Evolutionary conservation across 92 coral and sea anemone species (phyloP), one percentile per base, ranked within the genome.

Genomic region (Muricea muricata): DNA sequence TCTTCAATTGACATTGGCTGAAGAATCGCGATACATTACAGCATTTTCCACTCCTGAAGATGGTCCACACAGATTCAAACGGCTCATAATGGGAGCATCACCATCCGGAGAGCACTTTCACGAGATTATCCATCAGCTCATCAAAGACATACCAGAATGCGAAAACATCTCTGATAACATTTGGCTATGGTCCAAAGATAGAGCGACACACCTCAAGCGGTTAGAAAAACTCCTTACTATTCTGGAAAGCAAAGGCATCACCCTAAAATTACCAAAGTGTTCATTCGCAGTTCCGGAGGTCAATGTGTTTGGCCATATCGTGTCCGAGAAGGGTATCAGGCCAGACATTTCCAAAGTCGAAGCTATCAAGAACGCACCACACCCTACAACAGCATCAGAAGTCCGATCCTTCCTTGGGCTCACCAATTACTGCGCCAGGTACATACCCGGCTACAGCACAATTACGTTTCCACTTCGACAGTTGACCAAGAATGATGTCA

Each of bases 11-110:
- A 85, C 80, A 13, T 56, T 85, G 45, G 89, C 92, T 5, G 73
- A 89, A 55, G 91, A 91, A 48, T 91, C 93, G 34, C 39, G 93
- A 2, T 63, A 84, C 33, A 91, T 87, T 61, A 87, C 91, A 37
- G 91, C 87, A 24, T 79, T 87, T 47, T 33, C 81, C 2, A 79
- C 82, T 13, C 79, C 89, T 18, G 79, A 71, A 10, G 86, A 78
- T 61, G 89, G 91, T 25, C 91, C 86, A 50, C 82, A 72, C 55
- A 35, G 63, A 50, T 85, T 85, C 25, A 77, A 17, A 7, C 28
- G 67, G 90, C 35, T 60, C 9, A 60, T 60, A 60, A 60, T 86
- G 57, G 75, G 82, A 34, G 86, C 86, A 9, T 80, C 66, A 3
- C 86, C 81, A 56, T 86, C 74, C 20, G 86, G 81, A 85, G 86